These are phyloP conservation scores for Neoarius graeffei DNA, from an alignment of 2,113 vertebrate genomes.

Conservation along the genomic window DNA sequence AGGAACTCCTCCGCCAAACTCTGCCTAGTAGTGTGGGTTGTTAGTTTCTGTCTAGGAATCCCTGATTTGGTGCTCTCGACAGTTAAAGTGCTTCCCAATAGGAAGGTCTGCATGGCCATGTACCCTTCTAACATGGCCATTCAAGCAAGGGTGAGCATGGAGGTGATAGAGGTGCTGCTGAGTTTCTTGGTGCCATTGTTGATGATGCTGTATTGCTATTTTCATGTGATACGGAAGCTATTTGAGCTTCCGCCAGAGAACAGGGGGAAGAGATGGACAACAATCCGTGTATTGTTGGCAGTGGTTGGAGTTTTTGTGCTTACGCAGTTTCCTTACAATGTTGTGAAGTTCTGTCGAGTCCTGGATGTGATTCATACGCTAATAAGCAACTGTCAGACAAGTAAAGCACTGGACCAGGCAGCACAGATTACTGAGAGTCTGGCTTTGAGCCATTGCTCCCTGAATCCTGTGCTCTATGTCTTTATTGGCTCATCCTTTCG, in stretches of 20 bases:
- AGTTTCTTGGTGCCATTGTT: conserved; percentile 86
- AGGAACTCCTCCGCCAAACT: conserved; percentile 61
- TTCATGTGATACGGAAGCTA: conserved; percentile 70
- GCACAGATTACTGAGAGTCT: conserved; percentile 84
- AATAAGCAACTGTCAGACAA: conserved; percentile 79
- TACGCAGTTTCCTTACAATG: conserved; percentile 90
- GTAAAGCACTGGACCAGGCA: conserved; percentile 80
- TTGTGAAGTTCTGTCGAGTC: conserved; percentile 81
- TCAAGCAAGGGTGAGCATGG: conserved; percentile 75
- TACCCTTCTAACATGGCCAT: conserved; percentile 73
- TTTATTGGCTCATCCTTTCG: conserved; percentile 86
- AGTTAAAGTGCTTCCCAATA: conserved; percentile 62
- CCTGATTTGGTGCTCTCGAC: conserved; percentile 85
- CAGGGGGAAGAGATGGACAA: conserved; percentile 75
- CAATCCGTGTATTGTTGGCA: conserved; percentile 79
- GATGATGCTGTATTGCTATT: conserved; percentile 85
- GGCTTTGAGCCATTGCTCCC: conserved; percentile 86
- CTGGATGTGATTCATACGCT: conserved; percentile 81
- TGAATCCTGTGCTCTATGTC: conserved; percentile 88
- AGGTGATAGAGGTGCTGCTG: conserved; percentile 82
- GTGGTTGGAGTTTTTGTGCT: conserved; percentile 83
- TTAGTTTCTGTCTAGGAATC: conserved; percentile 78
- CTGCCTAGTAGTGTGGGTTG: conserved; percentile 75
- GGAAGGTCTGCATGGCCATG: conserved; percentile 72
- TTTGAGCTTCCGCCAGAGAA: conserved; percentile 71